A percentile compares a stretch with the other conserved stretches of the same genome.
These are phyloP conservation scores for Monoplex corrugatus DNA, from an alignment of 2,888 invertebrate genomes.

Conservation along the genomic window DNA sequence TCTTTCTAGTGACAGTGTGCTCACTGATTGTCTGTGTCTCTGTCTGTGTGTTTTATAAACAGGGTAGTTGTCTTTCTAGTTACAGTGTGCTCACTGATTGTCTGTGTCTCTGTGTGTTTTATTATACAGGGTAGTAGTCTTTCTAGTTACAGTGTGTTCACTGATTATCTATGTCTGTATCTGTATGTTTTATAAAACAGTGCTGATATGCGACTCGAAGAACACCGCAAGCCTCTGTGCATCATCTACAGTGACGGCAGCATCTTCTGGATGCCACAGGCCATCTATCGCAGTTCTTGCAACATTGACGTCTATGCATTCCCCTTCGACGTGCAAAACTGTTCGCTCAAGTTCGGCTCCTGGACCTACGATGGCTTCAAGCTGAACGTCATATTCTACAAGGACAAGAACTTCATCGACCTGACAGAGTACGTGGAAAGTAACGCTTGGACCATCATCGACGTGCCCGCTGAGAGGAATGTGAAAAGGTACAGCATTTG, in stretches of 20 bases:
- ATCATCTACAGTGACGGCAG: constrained; percentile 74
- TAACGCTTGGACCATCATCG: constrained; percentile 80
- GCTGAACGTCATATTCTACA: constrained; percentile 73
- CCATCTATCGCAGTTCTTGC: constrained; percentile 80
- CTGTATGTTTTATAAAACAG: too few species aligned
- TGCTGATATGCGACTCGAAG: constrained; percentile 80
- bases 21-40: too few species aligned
- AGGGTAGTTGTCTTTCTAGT: too few species aligned
- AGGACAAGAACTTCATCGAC: constrained; percentile 64
- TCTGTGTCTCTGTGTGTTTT: too few species aligned
- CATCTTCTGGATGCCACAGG: constrained; percentile 77
- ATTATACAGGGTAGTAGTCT: too few species aligned
- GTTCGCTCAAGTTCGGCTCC: constrained; percentile 80
- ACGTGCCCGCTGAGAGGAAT: constrained; percentile 66
- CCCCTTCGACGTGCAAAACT: constrained; percentile 81
- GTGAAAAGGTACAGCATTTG: constrained; percentile 31
- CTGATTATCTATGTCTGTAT: too few species aligned
- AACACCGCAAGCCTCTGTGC: constrained; percentile 79
- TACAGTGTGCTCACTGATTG: too few species aligned
- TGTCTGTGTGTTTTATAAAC: too few species aligned
- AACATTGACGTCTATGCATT: constrained; percentile 80
- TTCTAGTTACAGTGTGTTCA: too few species aligned
- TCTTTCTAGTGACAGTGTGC: too few species aligned
- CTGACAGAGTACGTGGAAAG: constrained; percentile 78
- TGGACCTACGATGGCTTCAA: constrained; percentile 80